phyloP scores from a whole-genome alignment of 30 jellyfish, hydroid and myxozoan species.

The Haliclystus octoradiatus region DNA sequence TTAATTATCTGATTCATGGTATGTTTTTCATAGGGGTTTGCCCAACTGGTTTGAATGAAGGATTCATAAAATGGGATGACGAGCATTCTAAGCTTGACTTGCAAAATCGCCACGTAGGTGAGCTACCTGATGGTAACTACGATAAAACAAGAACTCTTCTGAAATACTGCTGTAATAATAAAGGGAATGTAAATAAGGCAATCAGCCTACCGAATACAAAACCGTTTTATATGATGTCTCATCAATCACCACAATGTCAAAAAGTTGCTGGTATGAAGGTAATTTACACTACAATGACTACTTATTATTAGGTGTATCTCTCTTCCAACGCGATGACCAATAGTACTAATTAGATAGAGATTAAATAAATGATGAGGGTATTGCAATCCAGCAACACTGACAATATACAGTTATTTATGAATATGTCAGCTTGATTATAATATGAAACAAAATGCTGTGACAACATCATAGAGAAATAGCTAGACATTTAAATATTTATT shows the following conservation, averaged over 20 bases:
- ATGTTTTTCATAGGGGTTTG: constrained; percentile 79
- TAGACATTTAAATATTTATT: no score
- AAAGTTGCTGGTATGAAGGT: constrained; percentile 95
- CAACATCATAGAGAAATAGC: no score
- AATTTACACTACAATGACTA: no score
- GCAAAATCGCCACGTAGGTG: constrained; percentile 76
- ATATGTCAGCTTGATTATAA: no score
- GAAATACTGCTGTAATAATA: constrained; percentile 74
- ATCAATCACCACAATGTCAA: constrained; percentile 86
- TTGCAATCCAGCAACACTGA: no score
- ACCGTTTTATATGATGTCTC: constrained; percentile 84
- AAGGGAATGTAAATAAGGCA: constrained; percentile 73
- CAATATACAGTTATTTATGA: no score
- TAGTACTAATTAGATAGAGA: no score
- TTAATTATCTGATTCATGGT: no score
- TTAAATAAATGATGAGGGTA: no score
- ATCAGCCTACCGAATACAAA: constrained; percentile 74
- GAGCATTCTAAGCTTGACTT: constrained; percentile 76
- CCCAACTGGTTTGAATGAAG: constrained; percentile 90
- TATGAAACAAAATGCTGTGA: no score
- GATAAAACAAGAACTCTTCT: constrained; percentile 44
- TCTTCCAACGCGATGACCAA: no score
- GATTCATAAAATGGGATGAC: constrained; percentile 90
- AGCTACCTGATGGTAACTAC: constrained; percentile 80
- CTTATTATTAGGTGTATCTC: no score